Percentiles rank a stretch among this genome's conserved stretches.
These are phyloP conservation scores for Cecropterus lyciades DNA, from an alignment of 1,140 invertebrate species.

Conservation along the genomic window DNA sequence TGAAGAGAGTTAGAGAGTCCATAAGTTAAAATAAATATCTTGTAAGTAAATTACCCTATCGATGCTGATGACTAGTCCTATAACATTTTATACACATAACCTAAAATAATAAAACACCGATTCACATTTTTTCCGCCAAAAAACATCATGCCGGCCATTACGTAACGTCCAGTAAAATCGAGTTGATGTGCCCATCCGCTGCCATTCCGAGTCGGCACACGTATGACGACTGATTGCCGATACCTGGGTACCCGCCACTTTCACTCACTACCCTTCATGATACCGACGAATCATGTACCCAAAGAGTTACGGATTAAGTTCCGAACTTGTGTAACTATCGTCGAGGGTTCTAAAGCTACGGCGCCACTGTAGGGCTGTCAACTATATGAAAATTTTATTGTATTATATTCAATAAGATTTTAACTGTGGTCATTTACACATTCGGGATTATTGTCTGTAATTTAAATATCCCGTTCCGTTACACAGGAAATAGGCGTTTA, in stretches of 20 bases:
- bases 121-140: constrained; percentile 2
- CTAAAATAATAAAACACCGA: constrained; percentile 16
- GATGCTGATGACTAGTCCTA: neutral
- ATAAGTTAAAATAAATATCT: no score
- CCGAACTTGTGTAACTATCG: neutral
- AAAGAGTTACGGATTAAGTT: constrained; percentile 14
- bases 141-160: constrained; percentile 13
- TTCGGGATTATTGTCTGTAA: no score
- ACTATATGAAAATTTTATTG: no score
- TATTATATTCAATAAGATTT: no score
- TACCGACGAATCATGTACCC: neutral
- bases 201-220: constrained; percentile 20
- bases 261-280: neutral
- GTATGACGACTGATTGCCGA: constrained; percentile 30
- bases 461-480: no score
- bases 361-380: neutral
- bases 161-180: constrained; percentile 15
- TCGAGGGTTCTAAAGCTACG: constrained; percentile 4
- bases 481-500: no score
- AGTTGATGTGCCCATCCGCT: constrained; percentile 16
- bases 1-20: no score
- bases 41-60: no score
- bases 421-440: no score
- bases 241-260: constrained; percentile 1
- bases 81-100: neutral